phyloP scores from a whole-genome alignment of 2,113 vertebrate genomes.

The Cinclus cinclus region DNA sequence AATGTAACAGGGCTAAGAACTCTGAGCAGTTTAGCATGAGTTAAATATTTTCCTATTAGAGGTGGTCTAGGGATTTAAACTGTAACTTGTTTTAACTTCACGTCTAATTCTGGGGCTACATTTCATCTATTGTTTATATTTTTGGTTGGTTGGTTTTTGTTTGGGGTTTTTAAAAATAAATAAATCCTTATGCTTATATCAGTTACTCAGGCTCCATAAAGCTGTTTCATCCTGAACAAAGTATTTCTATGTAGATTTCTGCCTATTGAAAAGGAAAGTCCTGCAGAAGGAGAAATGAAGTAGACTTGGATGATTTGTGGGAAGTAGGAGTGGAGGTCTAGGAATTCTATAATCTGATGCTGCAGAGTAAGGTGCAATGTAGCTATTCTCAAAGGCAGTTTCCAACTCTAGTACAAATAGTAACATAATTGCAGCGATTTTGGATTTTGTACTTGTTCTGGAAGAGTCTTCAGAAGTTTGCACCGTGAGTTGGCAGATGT shows the following conservation, averaged over 20 bases:
- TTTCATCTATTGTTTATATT: not conserved
- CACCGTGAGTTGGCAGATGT: not conserved
- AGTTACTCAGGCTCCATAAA: not conserved
- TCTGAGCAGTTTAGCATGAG: not conserved
- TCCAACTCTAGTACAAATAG: not conserved
- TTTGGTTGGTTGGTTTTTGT: not conserved
- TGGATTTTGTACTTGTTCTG: not conserved
- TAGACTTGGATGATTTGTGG: not conserved
- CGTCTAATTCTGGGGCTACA: not conserved
- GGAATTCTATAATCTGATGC: not conserved
- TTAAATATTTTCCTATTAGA: not conserved
- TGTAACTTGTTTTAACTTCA: not conserved
- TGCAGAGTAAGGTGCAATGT: not conserved
- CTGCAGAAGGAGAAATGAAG: not conserved
- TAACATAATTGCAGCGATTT: not conserved
- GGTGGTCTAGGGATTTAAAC: not conserved
- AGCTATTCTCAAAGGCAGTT: not conserved
- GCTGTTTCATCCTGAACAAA: not conserved
- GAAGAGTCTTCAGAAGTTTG: not conserved
- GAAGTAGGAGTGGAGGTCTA: rapidly evolving
- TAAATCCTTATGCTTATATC: not conserved
- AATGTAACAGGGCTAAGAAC: not conserved
- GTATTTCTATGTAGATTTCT: not conserved
- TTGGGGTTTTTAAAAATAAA: not conserved
- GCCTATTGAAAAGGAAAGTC: not conserved